Evolutionary conservation across 2,888 invertebrate genomes (phyloP), one percentile per base, ranked within the genome.

Genomic region (Sinelater perroti): DNA sequence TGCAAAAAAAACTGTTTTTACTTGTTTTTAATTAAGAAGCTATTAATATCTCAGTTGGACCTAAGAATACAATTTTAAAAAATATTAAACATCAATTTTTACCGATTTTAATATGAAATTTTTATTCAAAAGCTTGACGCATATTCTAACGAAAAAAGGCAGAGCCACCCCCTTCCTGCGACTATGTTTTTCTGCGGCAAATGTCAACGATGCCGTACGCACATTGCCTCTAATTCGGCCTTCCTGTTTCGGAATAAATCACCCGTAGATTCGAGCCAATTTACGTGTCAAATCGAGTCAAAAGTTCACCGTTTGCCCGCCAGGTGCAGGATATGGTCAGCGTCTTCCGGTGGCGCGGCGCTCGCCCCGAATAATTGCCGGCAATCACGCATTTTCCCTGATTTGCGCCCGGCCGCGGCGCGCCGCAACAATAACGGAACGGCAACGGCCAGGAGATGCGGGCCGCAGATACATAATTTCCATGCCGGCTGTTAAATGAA

Each of bases 301-400:
- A 52, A 57, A 59, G 57, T 53, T 56, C 61, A 55, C 38, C 30
- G 51, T 26, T 40, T 38, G 42, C 45, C 47, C 26, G 49, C 52
- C 67, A 67, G 62, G 65, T 67, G 72, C 71, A 70, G 72, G 72
- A 72, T 70, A 72, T 70, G 73, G 73, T 71, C 71, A 71, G 62
- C 70, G 67, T 70, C 69, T 71, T 72, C 73, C 72, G 71, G 72
- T 71, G 38, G 42, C 33, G 52, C 47, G 33, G 44, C 42, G 51
- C 56, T 56, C 56, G 62, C 68, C 67, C 62, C 56, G 64, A 66
- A 70, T 63, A 59, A 62, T 64, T 63, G 57, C 28, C 54, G 52
- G 64, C 65, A 59, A 65, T 64, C 58, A 49, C 54, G 56, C 35
- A 45, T 38, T 52, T 52, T 51, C 46, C 18, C 28, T 44, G 40